Evolutionary conservation across 2,888 invertebrate species (phyloP), one percentile per base, ranked within the genome.

Genomic region (Hypena proboscidalis): DNA sequence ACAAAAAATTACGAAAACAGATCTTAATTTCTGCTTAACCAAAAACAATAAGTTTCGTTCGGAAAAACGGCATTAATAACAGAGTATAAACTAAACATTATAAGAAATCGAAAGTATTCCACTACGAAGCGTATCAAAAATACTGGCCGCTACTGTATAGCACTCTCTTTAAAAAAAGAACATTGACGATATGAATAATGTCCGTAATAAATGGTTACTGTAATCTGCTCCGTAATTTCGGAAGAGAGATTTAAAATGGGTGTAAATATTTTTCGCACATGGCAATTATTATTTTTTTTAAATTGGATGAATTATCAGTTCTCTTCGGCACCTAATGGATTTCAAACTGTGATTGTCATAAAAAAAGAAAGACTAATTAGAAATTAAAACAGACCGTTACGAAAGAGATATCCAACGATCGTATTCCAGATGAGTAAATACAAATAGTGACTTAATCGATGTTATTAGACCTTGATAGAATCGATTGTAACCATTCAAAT

Each of bases 401-500:
- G 34, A 45, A 45, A 21, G 10, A 51, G 37, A 35, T n/a, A n/a
- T 34, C 31, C 13, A 8, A 31, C 22, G 41, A 37, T 30, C 9
- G 9, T 17, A 25, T 38, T 38, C 19, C 19, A 32, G 42, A 43
- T 43, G 56, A 45, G 31, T 50, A 50, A 60, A 44, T 27, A 38
- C 19, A 21, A 31, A 25, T 36, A 32, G 43, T 23, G 23, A 27
- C 29, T 23, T 33, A 31, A 44, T 37, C 55, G 51, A 40, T 58
- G 37, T 36, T 33, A 48, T 32, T 57, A 59, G 57, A 58, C 63
- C 56, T 67, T 64, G 62, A 49, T 59, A 40, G 51, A 65, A 65
- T 60, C 58, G 66, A 73, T 68, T 69, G 72, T 67, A 59, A 64
- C 53, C 58, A 63, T 44, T 59, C 55, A 33, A 58, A 61, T 50